phyloP scores from a whole-genome alignment of 2,113 vertebrate genomes.

The Bujurquina vittata region DNA sequence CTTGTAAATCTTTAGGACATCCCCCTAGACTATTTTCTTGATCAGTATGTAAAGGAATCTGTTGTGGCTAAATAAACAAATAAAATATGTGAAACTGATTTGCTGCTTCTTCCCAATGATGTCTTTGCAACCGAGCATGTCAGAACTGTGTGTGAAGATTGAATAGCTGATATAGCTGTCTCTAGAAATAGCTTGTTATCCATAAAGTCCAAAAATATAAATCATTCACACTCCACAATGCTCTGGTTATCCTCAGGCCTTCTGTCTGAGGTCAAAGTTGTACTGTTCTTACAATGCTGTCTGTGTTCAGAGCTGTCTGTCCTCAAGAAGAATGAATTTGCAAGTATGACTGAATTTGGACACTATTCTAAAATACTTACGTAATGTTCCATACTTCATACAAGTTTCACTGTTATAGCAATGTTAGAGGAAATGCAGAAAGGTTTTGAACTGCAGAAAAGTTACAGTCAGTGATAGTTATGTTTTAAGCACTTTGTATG shows the following conservation, averaged over 20 bases:
- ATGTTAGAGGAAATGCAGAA: neutral
- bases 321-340: slow-evolving; percentile 13
- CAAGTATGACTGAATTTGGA: neutral
- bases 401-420: neutral
- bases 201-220: neutral
- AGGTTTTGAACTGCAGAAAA: neutral
- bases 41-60: neutral
- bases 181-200: neutral
- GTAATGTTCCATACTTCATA: neutral
- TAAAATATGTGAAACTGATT: neutral
- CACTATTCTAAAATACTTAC: neutral
- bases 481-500: neutral
- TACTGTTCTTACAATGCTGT: slow-evolving; percentile 1
- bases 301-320: slow-evolving; percentile 21
- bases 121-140: neutral
- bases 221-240: slow-evolving; percentile 5
- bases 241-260: neutral
- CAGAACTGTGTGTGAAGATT: neutral
- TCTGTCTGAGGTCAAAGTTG: neutral
- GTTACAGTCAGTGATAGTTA: neutral
- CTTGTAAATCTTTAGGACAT: neutral
- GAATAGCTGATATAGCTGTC: neutral
- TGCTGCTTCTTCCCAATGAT: neutral
- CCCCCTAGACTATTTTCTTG: neutral
- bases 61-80: neutral